A percentile compares a stretch with the other conserved stretches of the same genome.
These are phyloP conservation scores for Dasyprocta punctata DNA, from an alignment of 2,113 vertebrate species.

Conservation along the genomic window DNA sequence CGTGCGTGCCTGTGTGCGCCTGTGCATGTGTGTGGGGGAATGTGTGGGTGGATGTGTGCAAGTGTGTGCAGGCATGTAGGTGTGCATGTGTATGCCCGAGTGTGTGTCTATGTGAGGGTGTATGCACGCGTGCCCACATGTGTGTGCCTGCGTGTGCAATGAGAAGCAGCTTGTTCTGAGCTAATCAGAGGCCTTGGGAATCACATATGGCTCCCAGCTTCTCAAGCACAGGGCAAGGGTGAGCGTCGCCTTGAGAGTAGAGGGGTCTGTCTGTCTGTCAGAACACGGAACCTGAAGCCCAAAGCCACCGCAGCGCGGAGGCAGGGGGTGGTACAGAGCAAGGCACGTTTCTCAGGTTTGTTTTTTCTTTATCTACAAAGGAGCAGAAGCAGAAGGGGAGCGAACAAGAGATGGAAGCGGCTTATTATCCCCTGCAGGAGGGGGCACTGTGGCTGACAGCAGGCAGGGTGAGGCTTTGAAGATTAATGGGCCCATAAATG, in stretches of 20 bases:
- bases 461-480: slow-evolving; percentile 29
- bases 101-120: background rate
- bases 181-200: background rate
- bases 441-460: background rate
- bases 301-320: fast-evolving
- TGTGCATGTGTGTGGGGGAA: no score
- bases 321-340: fast-evolving
- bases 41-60: no score
- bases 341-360: background rate
- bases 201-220: fast-evolving
- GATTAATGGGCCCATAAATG: background rate
- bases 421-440: slow-evolving; percentile 7
- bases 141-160: background rate
- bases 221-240: fast-evolving
- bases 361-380: slow-evolving; percentile 33
- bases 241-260: fast-evolving
- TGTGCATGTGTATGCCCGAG: background rate
- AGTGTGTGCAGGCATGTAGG: background rate
- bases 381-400: background rate
- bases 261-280: fast-evolving
- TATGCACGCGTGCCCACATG: fast-evolving
- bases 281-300: fast-evolving
- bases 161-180: background rate
- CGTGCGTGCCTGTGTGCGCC: fast-evolving
- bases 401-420: background rate